Evolutionary conservation across 1,140 invertebrate genomes (phyloP).

Genomic region (Cotesia glomerata): DNA sequence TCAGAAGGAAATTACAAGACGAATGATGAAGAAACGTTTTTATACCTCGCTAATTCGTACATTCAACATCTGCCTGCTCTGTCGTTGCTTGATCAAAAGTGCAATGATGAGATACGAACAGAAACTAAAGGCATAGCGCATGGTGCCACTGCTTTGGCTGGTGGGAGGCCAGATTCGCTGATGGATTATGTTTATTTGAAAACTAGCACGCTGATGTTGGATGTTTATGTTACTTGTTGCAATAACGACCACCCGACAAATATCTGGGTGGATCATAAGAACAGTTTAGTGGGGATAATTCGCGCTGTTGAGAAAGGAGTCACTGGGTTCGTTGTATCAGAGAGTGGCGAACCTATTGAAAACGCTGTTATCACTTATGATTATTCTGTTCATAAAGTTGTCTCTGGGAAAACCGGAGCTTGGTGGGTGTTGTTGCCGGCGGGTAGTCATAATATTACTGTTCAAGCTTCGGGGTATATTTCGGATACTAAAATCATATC

Average conservation of each 20-base stretch:
- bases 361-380: conserved; percentile 66
- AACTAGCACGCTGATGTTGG: conserved; percentile 53
- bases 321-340: conserved; percentile 66
- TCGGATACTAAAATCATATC: conserved; percentile 63
- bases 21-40: conserved; percentile 45
- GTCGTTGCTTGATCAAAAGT: conserved; percentile 34
- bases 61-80: conserved; percentile 43
- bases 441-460: conserved; percentile 66
- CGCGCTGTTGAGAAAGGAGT: conserved; percentile 47
- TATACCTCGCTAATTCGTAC: conserved; percentile 46
- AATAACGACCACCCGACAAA: conserved; percentile 44
- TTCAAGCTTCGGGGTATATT: conserved; percentile 66
- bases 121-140: conserved; percentile 44
- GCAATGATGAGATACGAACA: conserved; percentile 37
- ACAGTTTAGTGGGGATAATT: conserved; percentile 48
- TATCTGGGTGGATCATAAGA: conserved; percentile 52
- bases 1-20: conserved; percentile 39
- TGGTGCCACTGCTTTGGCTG: conserved; percentile 39
- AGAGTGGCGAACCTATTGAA: conserved; percentile 66
- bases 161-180: conserved; percentile 43
- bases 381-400: conserved; percentile 53
- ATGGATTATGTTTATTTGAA: conserved; percentile 57
- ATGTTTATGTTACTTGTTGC: conserved; percentile 59
- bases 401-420: conserved; percentile 64
- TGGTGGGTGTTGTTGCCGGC: conserved; percentile 66